Evolutionary conservation across 2,888 invertebrate genomes (phyloP).

Genomic region (Siphlonurus alternatus): DNA sequence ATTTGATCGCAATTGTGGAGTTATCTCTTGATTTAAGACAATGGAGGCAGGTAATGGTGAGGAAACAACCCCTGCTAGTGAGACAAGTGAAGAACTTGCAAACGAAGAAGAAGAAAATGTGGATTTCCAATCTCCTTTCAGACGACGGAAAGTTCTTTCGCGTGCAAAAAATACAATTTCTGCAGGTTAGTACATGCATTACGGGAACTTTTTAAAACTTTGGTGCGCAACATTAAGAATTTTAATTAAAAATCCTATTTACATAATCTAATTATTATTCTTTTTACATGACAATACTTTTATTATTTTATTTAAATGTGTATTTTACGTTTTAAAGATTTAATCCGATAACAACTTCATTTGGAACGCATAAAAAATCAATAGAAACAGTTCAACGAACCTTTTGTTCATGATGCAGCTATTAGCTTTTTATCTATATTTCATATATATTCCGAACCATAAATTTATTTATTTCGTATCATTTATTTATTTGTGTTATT

Average conservation of each 20-base stretch:
- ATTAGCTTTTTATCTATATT: no score
- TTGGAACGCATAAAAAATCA: no score
- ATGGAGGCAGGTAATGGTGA: not conserved
- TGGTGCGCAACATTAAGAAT: not conserved
- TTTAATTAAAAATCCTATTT: not conserved
- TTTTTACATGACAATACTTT: no score
- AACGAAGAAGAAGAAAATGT: not conserved
- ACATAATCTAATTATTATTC: not conserved
- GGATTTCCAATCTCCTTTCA: not conserved
- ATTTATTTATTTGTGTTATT: no score
- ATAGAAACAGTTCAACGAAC: no score
- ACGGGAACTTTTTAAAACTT: not conserved
- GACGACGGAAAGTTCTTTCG: slow-evolving; percentile 9
- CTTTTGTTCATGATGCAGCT: no score
- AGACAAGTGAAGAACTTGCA: not conserved
- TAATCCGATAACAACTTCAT: no score
- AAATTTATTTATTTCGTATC: no score
- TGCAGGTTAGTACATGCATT: slow-evolving; percentile 9
- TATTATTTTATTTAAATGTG: no score
- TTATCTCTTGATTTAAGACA: not conserved
- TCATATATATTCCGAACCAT: no score
- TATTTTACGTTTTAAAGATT: no score
- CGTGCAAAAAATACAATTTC: slow-evolving; percentile 9
- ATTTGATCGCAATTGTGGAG: not conserved
- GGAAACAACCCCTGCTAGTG: not conserved